Conservation (phyloP, 2,888 invertebrate species). For the Drosophila macrospina region DNA sequence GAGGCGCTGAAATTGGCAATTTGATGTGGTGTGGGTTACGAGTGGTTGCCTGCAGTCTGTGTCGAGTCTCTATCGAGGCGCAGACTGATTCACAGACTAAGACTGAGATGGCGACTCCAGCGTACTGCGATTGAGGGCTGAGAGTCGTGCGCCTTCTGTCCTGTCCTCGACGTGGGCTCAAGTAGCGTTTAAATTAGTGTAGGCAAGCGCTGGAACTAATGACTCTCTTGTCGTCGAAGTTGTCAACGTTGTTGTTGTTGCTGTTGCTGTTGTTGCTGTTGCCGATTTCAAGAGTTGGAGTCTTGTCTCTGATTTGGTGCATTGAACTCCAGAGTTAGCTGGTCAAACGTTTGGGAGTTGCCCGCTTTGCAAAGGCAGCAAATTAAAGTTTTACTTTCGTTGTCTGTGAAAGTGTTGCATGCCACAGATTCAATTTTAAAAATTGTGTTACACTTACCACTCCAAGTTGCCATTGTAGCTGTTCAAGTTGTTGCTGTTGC, state of each 20-base stretch:
- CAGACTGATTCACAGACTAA: neutral
- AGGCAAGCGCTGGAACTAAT: constrained; percentile 80
- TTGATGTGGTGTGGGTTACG: constrained; percentile 50
- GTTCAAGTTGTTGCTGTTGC: constrained; percentile 9
- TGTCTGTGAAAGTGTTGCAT: constrained; percentile 74
- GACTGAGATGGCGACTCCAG: constrained; percentile 4
- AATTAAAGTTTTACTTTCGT: constrained; percentile 72
- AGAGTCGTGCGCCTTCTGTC: constrained; percentile 25
- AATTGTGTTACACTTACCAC: constrained; percentile 61
- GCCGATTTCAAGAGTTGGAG: constrained; percentile 18
- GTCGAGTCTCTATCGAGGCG: neutral
- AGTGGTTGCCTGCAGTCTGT: constrained; percentile 20
- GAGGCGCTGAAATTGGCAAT: constrained; percentile 75
- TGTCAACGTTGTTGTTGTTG: constrained; percentile 48
- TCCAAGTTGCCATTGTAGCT: constrained; percentile 41
- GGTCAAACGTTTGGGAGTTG: constrained; percentile 47
- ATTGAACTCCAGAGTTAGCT: constrained; percentile 58
- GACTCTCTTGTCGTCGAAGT: constrained; percentile 58
- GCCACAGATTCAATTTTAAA: constrained; percentile 69
- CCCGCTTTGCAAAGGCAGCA: constrained; percentile 24
- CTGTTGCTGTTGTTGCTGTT: constrained; percentile 18
- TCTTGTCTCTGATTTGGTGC: constrained; percentile 50
- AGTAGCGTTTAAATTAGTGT: constrained; percentile 74
- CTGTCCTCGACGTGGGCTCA: constrained; percentile 55
- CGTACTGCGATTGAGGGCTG: constrained; percentile 8